A percentile compares a stretch with the other conserved stretches of the same genome.
Evolutionary conservation across 2,888 invertebrate genomes (phyloP).

Genomic region (Apodemia hepburni): DNA sequence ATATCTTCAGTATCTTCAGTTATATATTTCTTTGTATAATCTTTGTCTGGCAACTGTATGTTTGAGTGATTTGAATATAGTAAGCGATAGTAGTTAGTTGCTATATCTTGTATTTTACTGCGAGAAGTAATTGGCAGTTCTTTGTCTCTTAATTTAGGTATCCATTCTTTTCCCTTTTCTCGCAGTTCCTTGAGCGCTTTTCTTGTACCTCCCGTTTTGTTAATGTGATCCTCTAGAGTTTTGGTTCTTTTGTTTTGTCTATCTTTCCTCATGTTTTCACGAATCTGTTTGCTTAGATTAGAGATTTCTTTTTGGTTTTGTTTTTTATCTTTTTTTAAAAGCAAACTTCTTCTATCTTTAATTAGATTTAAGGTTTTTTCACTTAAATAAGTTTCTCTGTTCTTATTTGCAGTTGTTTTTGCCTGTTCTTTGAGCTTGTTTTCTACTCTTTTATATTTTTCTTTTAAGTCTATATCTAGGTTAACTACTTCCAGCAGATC

Average conservation of each 20-base stretch:
- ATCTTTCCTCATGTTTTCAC: background rate
- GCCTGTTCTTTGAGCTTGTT: slow-evolving; percentile 14
- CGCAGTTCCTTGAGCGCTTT: background rate
- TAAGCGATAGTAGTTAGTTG: slow-evolving; percentile 18
- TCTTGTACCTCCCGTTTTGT: background rate
- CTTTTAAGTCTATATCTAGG: background rate
- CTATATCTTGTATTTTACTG: slow-evolving; percentile 16
- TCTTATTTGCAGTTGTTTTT: slow-evolving; percentile 14
- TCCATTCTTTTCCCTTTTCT: background rate
- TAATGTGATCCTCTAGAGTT: background rate
- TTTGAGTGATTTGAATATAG: slow-evolving; percentile 19
- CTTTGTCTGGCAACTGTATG: background rate
- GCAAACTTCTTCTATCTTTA: slow-evolving; percentile 21
- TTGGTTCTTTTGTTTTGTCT: background rate
- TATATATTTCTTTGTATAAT: background rate
- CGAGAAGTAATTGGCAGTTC: slow-evolving; percentile 1
- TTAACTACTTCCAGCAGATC: background rate
- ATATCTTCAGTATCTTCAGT: background rate
- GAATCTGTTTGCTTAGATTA: slow-evolving; percentile 19
- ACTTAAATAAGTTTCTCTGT: slow-evolving; percentile 20
- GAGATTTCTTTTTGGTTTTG: slow-evolving; percentile 20
- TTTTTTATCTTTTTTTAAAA: slow-evolving; percentile 15
- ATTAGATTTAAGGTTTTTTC: slow-evolving; percentile 26
- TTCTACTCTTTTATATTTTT: background rate
- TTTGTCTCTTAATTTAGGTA: background rate